A percentile compares a stretch with the other conserved stretches of the same genome.
Conservation (phyloP, 2,113 vertebrate genomes). For the Cheilinus undulatus region DNA sequence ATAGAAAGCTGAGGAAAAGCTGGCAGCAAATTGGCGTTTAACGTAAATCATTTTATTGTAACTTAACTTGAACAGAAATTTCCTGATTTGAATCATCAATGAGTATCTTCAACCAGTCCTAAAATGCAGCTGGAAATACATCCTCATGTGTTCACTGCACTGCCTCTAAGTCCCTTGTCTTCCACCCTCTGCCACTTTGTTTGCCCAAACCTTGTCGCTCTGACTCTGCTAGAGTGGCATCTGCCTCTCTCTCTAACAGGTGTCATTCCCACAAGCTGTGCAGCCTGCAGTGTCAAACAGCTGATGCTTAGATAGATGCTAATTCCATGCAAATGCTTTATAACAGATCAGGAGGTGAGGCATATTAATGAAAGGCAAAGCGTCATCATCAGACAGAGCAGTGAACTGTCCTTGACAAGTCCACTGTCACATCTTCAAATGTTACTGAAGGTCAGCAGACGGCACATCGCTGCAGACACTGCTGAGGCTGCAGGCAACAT, state of each 20-base stretch:
- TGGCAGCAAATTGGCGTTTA: too few species aligned
- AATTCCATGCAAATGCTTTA: constrained; percentile 73
- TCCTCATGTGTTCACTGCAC: background rate
- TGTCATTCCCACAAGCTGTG: constrained; percentile 51
- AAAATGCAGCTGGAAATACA: background rate
- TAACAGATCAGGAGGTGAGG: constrained; percentile 67
- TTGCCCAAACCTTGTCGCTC: constrained; percentile 10
- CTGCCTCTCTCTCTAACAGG: constrained; percentile 61
- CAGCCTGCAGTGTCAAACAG: constrained; percentile 29
- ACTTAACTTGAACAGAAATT: too few species aligned
- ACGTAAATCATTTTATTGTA: too few species aligned
- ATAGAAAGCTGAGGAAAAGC: too few species aligned
- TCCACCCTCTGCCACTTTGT: background rate
- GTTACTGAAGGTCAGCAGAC: constrained; percentile 60
- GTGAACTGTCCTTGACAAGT: constrained; percentile 52
- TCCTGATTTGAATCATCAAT: too few species aligned
- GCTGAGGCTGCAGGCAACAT: constrained; percentile 60
- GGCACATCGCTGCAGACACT: constrained; percentile 44
- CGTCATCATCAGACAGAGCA: constrained; percentile 53
- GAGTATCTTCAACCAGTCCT: background rate
- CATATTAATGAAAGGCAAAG: constrained; percentile 68
- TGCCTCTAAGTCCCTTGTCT: background rate
- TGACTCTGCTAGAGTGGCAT: constrained; percentile 44
- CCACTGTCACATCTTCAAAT: constrained; percentile 44
- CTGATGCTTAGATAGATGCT: constrained; percentile 62